These are phyloP conservation scores for Drosophila stalkeri DNA, from an alignment of 2,888 invertebrate species.

Conservation along the genomic window DNA sequence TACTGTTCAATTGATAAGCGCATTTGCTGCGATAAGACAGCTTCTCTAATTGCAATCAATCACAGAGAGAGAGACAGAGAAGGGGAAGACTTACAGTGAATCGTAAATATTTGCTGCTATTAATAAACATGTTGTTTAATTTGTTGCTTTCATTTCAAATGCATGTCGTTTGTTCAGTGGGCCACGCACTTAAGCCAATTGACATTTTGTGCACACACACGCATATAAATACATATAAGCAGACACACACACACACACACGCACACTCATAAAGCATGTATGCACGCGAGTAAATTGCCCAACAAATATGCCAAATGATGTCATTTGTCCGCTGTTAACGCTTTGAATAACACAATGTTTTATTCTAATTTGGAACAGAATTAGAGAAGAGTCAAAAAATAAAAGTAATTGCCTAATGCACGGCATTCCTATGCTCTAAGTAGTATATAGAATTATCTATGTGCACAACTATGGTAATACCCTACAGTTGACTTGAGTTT, in stretches of 20 bases:
- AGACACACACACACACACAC: constrained; percentile 7
- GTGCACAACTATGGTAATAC: no score
- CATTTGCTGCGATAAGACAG: constrained; percentile 41
- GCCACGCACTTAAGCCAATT: constrained; percentile 64
- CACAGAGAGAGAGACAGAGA: not conserved
- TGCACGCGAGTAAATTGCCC: constrained; percentile 51
- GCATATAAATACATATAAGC: not conserved
- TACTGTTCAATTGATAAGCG: constrained; percentile 49
- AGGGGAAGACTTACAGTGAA: not conserved
- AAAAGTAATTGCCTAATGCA: constrained; percentile 33
- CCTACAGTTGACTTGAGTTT: no score
- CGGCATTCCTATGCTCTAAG: not conserved
- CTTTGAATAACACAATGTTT: constrained; percentile 39
- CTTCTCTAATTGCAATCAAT: constrained; percentile 42
- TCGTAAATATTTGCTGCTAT: constrained; percentile 39
- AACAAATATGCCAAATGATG: constrained; percentile 72
- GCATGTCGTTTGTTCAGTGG: constrained; percentile 40
- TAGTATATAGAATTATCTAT: not conserved
- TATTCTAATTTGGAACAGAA: constrained; percentile 12
- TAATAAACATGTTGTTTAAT: constrained; percentile 53
- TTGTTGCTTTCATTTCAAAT: constrained; percentile 32
- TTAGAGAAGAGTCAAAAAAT: constrained; percentile 14
- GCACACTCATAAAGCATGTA: constrained; percentile 24
- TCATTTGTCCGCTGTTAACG: constrained; percentile 54
- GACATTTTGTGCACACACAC: constrained; percentile 51